These are phyloP conservation scores for Vanessa cardui DNA, from an alignment of 2,888 invertebrate species.

Conservation along the genomic window DNA sequence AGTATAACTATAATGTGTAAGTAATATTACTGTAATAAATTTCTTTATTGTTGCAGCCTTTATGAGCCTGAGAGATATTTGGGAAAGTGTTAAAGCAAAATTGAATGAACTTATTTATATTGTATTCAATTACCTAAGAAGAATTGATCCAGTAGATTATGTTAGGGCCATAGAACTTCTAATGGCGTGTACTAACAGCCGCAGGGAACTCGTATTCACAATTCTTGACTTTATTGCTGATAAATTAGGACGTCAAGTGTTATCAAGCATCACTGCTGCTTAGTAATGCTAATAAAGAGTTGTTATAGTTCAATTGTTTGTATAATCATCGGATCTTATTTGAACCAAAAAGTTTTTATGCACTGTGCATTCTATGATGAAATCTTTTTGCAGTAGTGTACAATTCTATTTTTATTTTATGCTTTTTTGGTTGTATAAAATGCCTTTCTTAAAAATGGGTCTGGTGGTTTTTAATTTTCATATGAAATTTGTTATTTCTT, in stretches of 20 bases:
- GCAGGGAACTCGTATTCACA: conserved; percentile 59
- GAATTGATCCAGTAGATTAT: conserved; percentile 63
- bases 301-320: too few relatives aligned
- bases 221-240: conserved; percentile 66
- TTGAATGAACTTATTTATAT: conserved; percentile 62
- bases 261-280: conserved; percentile 57
- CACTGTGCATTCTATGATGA: too few relatives aligned
- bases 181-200: conserved; percentile 55
- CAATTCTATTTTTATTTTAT: too few relatives aligned
- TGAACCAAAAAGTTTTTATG: too few relatives aligned
- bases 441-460: too few relatives aligned
- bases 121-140: conserved; percentile 62
- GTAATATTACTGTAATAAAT: neutral
- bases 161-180: conserved; percentile 57
- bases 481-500: too few relatives aligned
- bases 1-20: neutral
- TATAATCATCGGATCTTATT: too few relatives aligned
- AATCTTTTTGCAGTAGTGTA: too few relatives aligned
- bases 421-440: too few relatives aligned
- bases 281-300: conserved; percentile 29
- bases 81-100: conserved; percentile 59
- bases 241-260: conserved; percentile 59
- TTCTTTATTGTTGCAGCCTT: conserved; percentile 51
- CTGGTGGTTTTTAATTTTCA: too few relatives aligned
- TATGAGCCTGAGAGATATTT: conserved; percentile 65